Evolutionary conservation across 2,888 invertebrate species (phyloP).

Genomic region (Micropterix aruncella): DNA sequence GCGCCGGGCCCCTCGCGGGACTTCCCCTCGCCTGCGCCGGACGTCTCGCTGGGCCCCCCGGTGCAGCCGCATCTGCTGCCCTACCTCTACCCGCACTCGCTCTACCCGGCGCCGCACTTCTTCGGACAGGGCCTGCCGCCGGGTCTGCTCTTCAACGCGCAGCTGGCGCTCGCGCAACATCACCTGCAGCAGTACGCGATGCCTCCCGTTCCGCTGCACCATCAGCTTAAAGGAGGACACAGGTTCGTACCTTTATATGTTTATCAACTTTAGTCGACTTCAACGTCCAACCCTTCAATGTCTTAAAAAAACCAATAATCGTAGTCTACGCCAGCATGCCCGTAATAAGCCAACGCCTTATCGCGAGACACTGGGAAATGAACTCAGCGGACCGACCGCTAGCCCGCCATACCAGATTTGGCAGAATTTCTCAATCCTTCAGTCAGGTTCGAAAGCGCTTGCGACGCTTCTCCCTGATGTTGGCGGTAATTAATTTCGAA

Average conservation of each 20-base stretch:
- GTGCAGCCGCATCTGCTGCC: conserved; percentile 87
- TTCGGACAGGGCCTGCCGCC: conserved; percentile 68
- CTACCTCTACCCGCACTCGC: conserved; percentile 81
- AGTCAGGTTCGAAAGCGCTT: no score
- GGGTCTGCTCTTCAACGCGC: conserved; percentile 77
- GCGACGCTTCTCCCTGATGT: no score
- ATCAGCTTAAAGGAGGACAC: conserved; percentile 51
- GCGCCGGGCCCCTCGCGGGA: conserved; percentile 39
- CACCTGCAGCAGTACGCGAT: conserved; percentile 57
- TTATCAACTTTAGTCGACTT: no score
- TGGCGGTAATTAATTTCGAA: no score
- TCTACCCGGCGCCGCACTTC: conserved; percentile 63
- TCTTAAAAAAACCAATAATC: no score
- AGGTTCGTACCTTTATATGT: not conserved
- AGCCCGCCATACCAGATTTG: no score
- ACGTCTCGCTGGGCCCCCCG: conserved; percentile 88
- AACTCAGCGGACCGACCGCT: no score
- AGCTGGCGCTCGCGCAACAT: conserved; percentile 79
- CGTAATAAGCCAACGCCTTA: no score
- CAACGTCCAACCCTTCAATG: no score
- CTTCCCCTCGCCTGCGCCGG: conserved; percentile 67
- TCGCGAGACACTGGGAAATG: no score
- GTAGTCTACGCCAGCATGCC: no score
- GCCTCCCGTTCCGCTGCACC: conserved; percentile 47
- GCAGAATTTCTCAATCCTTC: no score